These are phyloP conservation scores for Neoitamus cyanurus DNA, from an alignment of 2,888 invertebrate species.

Conservation along the genomic window DNA sequence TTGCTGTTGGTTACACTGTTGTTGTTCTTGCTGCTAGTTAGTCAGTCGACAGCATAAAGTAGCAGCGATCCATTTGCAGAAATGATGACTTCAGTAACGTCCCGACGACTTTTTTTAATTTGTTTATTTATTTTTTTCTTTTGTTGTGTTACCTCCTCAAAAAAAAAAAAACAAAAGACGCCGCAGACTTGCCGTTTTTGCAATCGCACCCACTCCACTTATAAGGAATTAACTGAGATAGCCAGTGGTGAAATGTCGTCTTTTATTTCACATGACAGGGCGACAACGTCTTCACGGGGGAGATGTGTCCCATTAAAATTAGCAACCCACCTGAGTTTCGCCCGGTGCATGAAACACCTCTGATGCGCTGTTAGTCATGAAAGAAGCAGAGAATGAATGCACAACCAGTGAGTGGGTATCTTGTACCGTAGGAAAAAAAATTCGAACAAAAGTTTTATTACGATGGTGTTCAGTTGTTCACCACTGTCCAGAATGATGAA, in stretches of 20 bases:
- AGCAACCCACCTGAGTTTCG: not conserved
- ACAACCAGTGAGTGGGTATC: not conserved
- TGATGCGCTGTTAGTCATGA: not conserved
- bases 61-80: conserved; percentile 9
- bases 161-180: too few relatives aligned
- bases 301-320: conserved; percentile 6
- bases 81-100: conserved; percentile 7
- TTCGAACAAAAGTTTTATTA: not conserved
- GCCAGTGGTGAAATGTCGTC: conserved; percentile 31
- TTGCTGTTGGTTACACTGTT: not conserved
- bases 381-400: not conserved
- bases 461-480: not conserved
- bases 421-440: not conserved
- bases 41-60: not conserved
- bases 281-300: not conserved
- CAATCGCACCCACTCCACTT: conserved; percentile 18
- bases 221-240: conserved; percentile 36
- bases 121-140: not conserved
- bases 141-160: not conserved
- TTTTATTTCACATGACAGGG: conserved; percentile 1
- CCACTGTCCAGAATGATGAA: not conserved
- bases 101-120: not conserved
- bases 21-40: not conserved
- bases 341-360: not conserved
- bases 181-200: not conserved